These are phyloP conservation scores for Rhodinocichla rosea DNA, from an alignment of 2,113 vertebrate genomes.

Conservation along the genomic window DNA sequence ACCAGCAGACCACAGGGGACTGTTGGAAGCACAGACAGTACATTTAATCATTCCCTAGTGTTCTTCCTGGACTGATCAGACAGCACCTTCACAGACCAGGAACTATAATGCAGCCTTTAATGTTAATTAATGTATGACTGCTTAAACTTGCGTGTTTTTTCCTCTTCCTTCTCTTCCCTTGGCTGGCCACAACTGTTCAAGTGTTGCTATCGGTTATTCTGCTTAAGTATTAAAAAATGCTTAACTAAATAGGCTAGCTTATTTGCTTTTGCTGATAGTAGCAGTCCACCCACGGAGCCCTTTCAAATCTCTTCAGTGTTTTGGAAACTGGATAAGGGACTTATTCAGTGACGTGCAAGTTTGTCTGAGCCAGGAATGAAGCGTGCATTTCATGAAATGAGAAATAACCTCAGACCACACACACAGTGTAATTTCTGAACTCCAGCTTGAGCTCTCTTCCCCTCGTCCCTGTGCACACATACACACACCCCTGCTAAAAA, in stretches of 20 bases:
- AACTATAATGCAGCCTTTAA: not conserved
- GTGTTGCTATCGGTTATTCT: slow-evolving; percentile 51
- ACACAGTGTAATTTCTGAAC: slow-evolving; percentile 65
- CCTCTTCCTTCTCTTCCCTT: not conserved
- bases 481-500: slow-evolving; percentile 38
- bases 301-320: slow-evolving; percentile 70
- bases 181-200: slow-evolving; percentile 7
- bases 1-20: not conserved
- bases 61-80: not conserved
- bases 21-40: not conserved
- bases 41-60: not conserved
- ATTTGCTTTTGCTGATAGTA: slow-evolving; percentile 78
- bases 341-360: slow-evolving; percentile 73
- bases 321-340: slow-evolving; percentile 78
- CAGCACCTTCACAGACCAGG: not conserved
- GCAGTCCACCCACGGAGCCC: slow-evolving; percentile 69
- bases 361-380: slow-evolving; percentile 70
- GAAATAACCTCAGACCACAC: slow-evolving; percentile 78
- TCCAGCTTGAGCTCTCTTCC: not conserved
- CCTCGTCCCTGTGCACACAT: not conserved
- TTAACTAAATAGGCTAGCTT: slow-evolving; percentile 65
- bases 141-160: not conserved
- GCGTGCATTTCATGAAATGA: slow-evolving; percentile 69
- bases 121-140: not conserved
- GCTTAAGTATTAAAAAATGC: slow-evolving; percentile 66